A percentile compares a stretch with the other conserved stretches of the same genome.
Evolutionary conservation across 2,797 vertebrate genomes (phyloP).

Genomic region (Catostomus latipinnis): DNA sequence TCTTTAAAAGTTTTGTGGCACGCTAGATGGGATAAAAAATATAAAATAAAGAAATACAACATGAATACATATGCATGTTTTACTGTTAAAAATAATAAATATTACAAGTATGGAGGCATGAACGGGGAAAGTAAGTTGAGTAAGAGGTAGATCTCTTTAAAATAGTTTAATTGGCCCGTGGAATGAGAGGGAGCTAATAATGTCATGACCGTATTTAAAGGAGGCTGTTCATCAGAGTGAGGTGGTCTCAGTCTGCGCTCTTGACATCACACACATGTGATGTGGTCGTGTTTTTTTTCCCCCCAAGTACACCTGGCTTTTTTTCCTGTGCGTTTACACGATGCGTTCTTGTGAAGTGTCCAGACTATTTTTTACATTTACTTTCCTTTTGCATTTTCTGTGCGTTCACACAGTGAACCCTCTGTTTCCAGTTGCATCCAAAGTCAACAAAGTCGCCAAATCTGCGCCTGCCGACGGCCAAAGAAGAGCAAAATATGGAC

Average conservation of each 20-base stretch:
- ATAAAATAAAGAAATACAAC: too few species aligned
- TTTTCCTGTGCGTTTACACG: slow-evolving; percentile 20
- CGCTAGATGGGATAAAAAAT: too few species aligned
- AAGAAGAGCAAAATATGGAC: slow-evolving; percentile 70
- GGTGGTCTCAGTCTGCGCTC: slow-evolving; percentile 30
- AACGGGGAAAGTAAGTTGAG: neutral
- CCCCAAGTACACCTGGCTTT: neutral
- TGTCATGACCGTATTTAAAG: slow-evolving; percentile 16
- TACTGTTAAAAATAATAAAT: too few species aligned
- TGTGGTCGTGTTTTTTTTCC: neutral
- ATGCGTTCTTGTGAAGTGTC: slow-evolving; percentile 2
- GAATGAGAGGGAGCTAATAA: slow-evolving; percentile 5
- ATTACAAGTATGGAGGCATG: neutral
- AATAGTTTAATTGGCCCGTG: neutral
- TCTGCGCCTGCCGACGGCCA: slow-evolving; percentile 67
- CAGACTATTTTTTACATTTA: slow-evolving; percentile 64
- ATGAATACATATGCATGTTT: too few species aligned
- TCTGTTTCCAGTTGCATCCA: slow-evolving; percentile 66
- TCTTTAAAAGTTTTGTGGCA: too few species aligned
- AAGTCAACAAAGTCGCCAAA: slow-evolving; percentile 63
- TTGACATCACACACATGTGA: slow-evolving; percentile 27
- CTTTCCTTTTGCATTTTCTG: slow-evolving; percentile 79
- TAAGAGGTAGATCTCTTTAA: neutral
- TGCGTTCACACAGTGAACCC: slow-evolving; percentile 78
- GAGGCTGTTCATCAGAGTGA: slow-evolving; percentile 21